Base-by-base conservation (phyloP, 2,888 invertebrate genomes). In the Drosophila mimica region DNA sequence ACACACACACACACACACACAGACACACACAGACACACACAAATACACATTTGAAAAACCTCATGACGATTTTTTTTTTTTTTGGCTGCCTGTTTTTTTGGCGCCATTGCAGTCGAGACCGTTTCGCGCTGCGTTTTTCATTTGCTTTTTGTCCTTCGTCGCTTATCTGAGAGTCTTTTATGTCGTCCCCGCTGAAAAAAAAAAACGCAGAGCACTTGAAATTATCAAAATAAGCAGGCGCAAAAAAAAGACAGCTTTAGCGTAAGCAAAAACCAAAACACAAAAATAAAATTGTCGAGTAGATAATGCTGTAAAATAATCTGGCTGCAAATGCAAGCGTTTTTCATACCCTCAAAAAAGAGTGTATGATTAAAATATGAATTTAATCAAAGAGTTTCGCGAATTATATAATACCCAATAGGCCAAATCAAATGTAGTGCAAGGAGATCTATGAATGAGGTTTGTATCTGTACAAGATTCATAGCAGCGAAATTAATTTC, bases 251-350 rank as follows among this genome's bases (percentile, higher is more conserved):
- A 34, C 43, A 48, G 36, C 33, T 53, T 67, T 15, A 38, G 15
- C 17, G 25, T 11, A 4, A n/a, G 17, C 40, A 75, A 67, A 57
- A 54, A 56, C 52, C 7, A 57, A 67, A 66, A 48, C n/a, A 57
- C 57, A 63, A 64, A 51, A 72, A 74, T 74, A 86, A 72, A 75
- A 79, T 48, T 68, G 69, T 65, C 69, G 74, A 58, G 76, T 62
- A 81, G 88, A 86, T 87, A 90, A 87, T 86, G 83, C 76, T 74
- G 80, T 81, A 81, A 89, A 90, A 82, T 79, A 90, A 83, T 85
- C 86, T 74, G 46, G 57, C 56, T 75, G 74, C 70, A 75, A 65
- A 59, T 73, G 65, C 74, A 62, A 53, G 64, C 25, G 30, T 46
- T 60, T 59, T 60, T 38, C 25, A 52, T 67, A 46, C 57, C 51